These are phyloP conservation scores for Hedya salicella DNA, from an alignment of 2,888 invertebrate species.

Conservation along the genomic window DNA sequence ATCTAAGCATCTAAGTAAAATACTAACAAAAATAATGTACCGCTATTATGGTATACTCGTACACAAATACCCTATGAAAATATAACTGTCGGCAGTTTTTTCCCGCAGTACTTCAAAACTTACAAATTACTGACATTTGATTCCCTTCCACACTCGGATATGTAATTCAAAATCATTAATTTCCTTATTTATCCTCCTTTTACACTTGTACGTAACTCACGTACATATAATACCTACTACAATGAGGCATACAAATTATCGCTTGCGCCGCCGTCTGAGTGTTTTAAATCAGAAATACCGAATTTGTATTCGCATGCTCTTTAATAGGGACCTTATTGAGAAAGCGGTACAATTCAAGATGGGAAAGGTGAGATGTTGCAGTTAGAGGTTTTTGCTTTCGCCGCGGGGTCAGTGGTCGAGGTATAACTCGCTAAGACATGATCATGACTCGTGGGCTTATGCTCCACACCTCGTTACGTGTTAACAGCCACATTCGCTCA, in stretches of 20 bases:
- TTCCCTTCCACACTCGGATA: conserved; percentile 60
- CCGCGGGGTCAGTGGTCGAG: conserved; percentile 79
- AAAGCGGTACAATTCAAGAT: conserved; percentile 46
- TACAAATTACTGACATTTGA: conserved; percentile 63
- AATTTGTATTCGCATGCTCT: conserved; percentile 48
- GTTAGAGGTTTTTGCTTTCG: conserved; percentile 61
- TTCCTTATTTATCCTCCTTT: conserved; percentile 72
- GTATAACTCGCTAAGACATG: conserved; percentile 83
- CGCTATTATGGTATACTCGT: no score
- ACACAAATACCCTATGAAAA: neutral
- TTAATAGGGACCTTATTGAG: conserved; percentile 41
- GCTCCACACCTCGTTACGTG: conserved; percentile 85
- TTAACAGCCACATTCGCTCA: conserved; percentile 84
- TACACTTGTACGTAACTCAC: conserved; percentile 77
- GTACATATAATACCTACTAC: conserved; percentile 77
- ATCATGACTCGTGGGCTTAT: conserved; percentile 84
- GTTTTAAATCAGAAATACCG: conserved; percentile 63
- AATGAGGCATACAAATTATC: conserved; percentile 84
- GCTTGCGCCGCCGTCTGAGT: conserved; percentile 72
- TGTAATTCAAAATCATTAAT: conserved; percentile 72
- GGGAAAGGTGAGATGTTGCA: conserved; percentile 44
- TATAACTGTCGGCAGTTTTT: neutral
- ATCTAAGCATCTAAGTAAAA: no score
- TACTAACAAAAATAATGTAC: no score
- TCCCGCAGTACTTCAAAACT: conserved; percentile 21